Conservation (phyloP, 1,140 invertebrate species). For the Drosophila busckii region DNA sequence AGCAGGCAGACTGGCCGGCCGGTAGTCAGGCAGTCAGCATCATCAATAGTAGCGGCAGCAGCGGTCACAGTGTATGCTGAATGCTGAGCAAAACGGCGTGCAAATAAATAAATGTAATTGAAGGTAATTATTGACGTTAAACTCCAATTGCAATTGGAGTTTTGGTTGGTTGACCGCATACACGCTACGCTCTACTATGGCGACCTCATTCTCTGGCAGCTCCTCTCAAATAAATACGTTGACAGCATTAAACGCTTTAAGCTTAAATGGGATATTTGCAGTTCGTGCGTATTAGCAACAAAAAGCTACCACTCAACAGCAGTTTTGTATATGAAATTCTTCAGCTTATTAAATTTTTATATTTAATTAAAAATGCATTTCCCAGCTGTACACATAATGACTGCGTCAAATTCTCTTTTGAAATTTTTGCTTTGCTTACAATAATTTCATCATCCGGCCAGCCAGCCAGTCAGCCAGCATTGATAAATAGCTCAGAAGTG, state of each 20-base stretch:
- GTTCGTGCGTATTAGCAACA: constrained; percentile 19
- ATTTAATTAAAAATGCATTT: no score
- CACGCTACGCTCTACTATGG: background rate
- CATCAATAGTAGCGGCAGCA: constrained; percentile 4
- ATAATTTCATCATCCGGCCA: constrained; percentile 31
- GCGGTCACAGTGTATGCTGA: background rate
- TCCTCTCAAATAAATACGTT: background rate
- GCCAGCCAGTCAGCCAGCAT: constrained; percentile 28
- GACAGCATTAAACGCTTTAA: constrained; percentile 29
- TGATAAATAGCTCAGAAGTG: constrained; percentile 43
- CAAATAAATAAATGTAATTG: constrained; percentile 76
- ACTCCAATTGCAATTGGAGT: constrained; percentile 49
- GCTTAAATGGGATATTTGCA: constrained; percentile 38
- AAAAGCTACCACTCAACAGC: no score
- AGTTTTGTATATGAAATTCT: no score
- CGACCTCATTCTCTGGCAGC: background rate
- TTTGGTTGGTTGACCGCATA: constrained; percentile 24
- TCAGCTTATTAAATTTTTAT: no score
- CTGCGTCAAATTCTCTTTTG: no score
- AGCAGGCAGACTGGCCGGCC: no score
- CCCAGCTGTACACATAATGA: no score
- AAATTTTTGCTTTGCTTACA: no score
- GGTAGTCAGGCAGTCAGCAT: no score
- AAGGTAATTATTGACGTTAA: constrained; percentile 71
- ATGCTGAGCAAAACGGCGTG: constrained; percentile 33